These are phyloP conservation scores for Bubo blakistoni DNA, from an alignment of 2,113 vertebrate species.

Conservation along the genomic window DNA sequence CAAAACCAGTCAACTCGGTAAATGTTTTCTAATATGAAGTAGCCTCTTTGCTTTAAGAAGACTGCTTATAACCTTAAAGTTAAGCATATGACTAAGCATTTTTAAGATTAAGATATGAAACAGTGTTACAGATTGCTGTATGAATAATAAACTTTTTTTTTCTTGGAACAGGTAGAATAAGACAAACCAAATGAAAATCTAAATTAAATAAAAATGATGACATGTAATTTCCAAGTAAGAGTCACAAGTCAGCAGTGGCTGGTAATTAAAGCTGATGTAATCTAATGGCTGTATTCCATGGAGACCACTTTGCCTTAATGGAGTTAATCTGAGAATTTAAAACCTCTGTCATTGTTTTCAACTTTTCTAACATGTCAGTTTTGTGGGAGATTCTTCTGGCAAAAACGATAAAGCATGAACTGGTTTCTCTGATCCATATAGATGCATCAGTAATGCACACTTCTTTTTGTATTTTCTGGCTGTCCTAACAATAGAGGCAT, in stretches of 20 bases:
- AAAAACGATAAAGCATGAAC: background rate
- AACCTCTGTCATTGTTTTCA: background rate
- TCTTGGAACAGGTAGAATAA: background rate
- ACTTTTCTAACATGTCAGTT: background rate
- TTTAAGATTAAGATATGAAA: background rate
- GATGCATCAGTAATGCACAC: background rate
- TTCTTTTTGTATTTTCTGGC: background rate
- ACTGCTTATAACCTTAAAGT: background rate
- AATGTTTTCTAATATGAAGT: background rate
- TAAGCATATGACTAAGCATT: background rate
- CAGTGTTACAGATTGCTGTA: background rate
- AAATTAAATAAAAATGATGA: conserved; percentile 34
- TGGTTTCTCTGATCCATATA: background rate
- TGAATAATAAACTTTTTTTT: background rate
- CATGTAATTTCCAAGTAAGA: conserved; percentile 35
- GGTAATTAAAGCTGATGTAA: conserved; percentile 59
- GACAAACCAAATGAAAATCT: background rate
- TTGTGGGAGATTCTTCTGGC: background rate
- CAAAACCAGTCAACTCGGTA: background rate
- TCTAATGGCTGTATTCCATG: conserved; percentile 29
- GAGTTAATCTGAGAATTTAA: conserved; percentile 38
- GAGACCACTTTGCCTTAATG: conserved; percentile 41
- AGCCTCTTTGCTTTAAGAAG: background rate
- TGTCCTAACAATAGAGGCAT: background rate
- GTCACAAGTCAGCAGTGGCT: conserved; percentile 35